Base-by-base conservation (phyloP, 2,797 vertebrate genomes). In the Poecilia wingei region DNA sequence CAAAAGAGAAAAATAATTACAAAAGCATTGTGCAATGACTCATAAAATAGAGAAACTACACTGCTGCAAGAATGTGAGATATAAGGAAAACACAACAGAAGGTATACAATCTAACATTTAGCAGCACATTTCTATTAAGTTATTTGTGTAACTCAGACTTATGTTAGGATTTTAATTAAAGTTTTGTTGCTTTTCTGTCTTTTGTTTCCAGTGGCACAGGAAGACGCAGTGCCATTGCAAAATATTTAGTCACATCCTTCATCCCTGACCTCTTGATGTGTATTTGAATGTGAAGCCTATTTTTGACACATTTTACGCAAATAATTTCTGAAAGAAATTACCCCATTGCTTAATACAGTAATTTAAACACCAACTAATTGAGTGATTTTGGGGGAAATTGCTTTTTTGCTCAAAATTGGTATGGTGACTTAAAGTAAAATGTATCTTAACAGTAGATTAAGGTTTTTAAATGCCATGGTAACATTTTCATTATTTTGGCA, bases 1-100 rank as follows among this genome's bases (percentile, higher is more conserved):
- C 53, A 90, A 92, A 92, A 93, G 88, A 93, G 90, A 66, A 86
- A 71, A 93, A 90, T 41, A 93, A 92, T 91, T 89, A 92, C 79
- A 81, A 75, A 75, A 74, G 74, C 72, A 82, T 87, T 90, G 74
- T 82, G 75, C 76, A 85, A 84, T 80, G 64, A 36, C 79, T 79
- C 73, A 79, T 3, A 70, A 82, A 45, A 46, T 76, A 64, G 69
- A 82, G 51, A 79, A 77, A 72, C n/a, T 49, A 53, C 47, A 28
- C 59, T 46, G 5, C 14, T 77, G 36, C 61, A 51, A 59, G 45
- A 72, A 59, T 64, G 70, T 41, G 59, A 64, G 39, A 78, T 74
- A 51, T 3, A 66, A 41, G 70, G 20, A 8, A 31, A 76, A 59
- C 22, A 55, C 43, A 57, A 28, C 16, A 76, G 12, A 41, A 46